Conservation (phyloP, 2,113 vertebrate genomes). For the Himantopus leucocephalus region DNA sequence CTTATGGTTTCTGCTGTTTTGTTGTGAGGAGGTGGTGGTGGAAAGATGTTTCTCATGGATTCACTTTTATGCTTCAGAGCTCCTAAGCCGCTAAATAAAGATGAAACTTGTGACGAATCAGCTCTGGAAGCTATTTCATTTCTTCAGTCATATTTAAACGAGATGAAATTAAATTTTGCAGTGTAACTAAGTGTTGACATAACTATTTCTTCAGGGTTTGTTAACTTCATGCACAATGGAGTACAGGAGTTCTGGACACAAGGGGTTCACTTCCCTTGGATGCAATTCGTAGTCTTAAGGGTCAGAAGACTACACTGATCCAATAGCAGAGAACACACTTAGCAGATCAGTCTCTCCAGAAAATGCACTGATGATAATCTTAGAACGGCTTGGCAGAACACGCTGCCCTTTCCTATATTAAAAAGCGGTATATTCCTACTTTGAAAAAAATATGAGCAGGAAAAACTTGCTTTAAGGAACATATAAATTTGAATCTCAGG, state of each 20-base stretch:
- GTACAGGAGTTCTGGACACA: background rate
- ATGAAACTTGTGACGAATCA: background rate
- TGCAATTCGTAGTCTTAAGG: background rate
- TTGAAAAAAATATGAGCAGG: background rate
- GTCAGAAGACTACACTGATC: rapidly evolving
- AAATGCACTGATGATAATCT: background rate
- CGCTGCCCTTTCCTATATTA: background rate
- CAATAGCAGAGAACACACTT: background rate
- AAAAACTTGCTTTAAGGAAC: background rate
- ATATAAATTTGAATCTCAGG: background rate
- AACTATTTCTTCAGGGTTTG: background rate
- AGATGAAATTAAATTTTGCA: background rate
- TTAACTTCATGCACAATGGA: background rate
- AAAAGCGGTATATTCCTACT: background rate
- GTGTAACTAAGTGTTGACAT: background rate
- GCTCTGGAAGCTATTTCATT: background rate
- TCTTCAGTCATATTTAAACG: background rate
- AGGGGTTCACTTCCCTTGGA: background rate
- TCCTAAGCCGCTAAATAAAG: background rate
- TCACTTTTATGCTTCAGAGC: background rate
- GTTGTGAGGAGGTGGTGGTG: background rate
- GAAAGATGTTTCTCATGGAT: background rate
- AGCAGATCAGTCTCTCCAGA: background rate
- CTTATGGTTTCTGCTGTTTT: background rate
- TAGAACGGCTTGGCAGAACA: background rate